Percentiles rank a stretch among this genome's conserved stretches.
Evolutionary conservation across 2,888 invertebrate species (phyloP).

Genomic region (Spisula subtruncata): DNA sequence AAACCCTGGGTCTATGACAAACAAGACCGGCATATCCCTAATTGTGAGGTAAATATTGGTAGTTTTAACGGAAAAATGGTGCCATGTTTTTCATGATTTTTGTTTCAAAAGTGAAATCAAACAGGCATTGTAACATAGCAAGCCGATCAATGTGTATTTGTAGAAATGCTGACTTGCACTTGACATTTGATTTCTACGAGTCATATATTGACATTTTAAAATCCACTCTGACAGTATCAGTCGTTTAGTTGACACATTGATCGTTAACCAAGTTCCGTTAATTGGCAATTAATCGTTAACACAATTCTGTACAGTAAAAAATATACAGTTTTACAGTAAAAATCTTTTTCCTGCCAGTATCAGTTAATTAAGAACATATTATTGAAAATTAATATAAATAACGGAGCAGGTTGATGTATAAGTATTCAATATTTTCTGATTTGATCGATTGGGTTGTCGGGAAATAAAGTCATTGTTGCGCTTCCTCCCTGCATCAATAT

Average conservation of each 20-base stretch:
- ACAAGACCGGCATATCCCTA: neutral
- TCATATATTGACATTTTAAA: slow-evolving; percentile 1
- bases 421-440: neutral
- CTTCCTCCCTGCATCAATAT: no score
- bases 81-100: neutral
- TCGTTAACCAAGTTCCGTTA: neutral
- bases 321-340: neutral
- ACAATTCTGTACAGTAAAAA: neutral
- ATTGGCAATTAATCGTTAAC: slow-evolving; percentile 2
- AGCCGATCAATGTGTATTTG: neutral
- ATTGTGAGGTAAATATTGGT: slow-evolving; percentile 27
- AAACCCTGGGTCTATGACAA: slow-evolving; percentile 22
- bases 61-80: neutral
- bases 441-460: neutral
- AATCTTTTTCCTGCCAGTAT: neutral
- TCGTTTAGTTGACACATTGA: neutral
- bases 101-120: neutral
- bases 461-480: neutral
- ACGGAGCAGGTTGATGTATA: neutral
- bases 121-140: neutral
- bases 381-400: neutral
- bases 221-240: neutral
- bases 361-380: neutral
- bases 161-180: neutral
- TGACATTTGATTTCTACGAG: slow-evolving; percentile 5